Evolutionary conservation across 2,113 vertebrate species (phyloP).

Genomic region (Isurus oxyrinchus): DNA sequence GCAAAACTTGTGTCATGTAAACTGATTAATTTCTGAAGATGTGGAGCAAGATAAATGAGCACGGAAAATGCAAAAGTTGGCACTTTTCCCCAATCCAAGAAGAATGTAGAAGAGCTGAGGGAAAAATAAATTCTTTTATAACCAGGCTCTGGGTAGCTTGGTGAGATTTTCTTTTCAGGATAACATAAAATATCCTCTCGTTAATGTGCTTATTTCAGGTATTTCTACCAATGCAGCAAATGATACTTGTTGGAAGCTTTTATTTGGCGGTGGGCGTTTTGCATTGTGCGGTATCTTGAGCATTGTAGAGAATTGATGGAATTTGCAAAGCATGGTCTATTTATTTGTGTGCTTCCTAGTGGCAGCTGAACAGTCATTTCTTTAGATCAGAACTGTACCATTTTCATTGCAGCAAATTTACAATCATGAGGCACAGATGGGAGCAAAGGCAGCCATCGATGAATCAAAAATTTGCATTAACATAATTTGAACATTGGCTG

Average conservation of each 20-base stretch:
- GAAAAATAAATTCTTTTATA: background rate
- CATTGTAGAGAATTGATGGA: constrained; percentile 6
- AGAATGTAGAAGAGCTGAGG: background rate
- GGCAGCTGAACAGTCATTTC: background rate
- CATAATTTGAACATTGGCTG: background rate
- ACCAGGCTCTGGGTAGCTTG: background rate
- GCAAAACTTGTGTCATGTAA: background rate
- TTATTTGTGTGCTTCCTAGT: background rate
- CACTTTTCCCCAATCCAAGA: background rate
- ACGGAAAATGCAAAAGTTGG: background rate
- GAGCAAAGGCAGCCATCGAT: background rate
- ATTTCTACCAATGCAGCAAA: background rate
- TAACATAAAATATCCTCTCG: background rate
- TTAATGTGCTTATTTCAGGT: background rate
- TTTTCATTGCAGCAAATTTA: background rate
- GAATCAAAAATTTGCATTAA: background rate
- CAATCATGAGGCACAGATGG: background rate
- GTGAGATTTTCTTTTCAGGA: background rate
- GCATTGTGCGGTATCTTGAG: background rate
- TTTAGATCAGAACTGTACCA: background rate
- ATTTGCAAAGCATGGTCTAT: background rate
- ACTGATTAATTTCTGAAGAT: background rate
- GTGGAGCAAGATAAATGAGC: background rate
- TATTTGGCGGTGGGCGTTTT: background rate
- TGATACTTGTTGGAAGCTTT: background rate